Conservation (phyloP, 2,797 vertebrate species). For the Crocodylus rhombifer region DNA sequence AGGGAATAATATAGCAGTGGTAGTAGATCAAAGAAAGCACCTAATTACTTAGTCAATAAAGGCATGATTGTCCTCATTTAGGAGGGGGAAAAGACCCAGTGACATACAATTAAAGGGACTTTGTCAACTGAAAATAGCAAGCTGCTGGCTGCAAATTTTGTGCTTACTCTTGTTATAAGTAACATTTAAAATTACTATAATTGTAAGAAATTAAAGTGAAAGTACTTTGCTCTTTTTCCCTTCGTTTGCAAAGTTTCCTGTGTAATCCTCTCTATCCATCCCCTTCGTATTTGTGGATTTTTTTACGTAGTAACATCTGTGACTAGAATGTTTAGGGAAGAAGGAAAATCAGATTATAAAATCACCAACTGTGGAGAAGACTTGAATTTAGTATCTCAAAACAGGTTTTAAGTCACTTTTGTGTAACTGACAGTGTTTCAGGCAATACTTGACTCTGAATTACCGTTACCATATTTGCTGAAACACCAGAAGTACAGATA, state of each 20-base stretch:
- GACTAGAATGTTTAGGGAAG: not conserved
- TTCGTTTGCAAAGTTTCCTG: slow-evolving; percentile 35
- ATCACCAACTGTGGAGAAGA: not conserved
- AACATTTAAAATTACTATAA: slow-evolving; percentile 3
- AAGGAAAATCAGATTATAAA: not conserved
- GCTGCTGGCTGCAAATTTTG: slow-evolving; percentile 8
- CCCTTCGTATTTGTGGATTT: not conserved
- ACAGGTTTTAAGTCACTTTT: not conserved
- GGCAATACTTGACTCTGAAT: not conserved
- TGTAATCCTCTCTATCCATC: not conserved
- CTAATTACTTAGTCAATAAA: not conserved
- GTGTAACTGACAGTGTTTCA: not conserved
- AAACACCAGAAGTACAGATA: not conserved
- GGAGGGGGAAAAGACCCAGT: not conserved
- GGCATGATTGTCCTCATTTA: not conserved
- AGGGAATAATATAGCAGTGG: not conserved
- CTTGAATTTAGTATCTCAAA: not conserved
- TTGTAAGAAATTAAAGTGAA: slow-evolving; percentile 23
- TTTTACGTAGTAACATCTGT: not conserved
- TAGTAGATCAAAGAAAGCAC: not conserved
- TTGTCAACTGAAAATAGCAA: not conserved
- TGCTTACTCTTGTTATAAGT: not conserved
- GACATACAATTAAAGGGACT: not conserved
- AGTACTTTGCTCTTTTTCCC: not conserved
- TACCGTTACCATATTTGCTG: not conserved